Evolutionary conservation across 2,113 vertebrate genomes (phyloP), one percentile per base, ranked within the genome.

Genomic region (Ceyx melanurus): DNA sequence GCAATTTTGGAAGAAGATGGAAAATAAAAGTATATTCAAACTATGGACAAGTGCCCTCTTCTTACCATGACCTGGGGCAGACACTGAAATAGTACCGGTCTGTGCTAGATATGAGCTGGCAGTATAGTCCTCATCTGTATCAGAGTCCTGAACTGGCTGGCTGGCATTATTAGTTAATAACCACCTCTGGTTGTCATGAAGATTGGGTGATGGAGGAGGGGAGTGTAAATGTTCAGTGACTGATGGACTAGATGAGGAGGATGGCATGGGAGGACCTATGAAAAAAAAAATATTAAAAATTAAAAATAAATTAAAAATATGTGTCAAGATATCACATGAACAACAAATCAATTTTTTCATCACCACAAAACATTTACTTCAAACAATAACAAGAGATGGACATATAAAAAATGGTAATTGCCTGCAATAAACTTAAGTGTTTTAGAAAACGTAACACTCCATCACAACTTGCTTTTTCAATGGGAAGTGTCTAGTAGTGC

Each of bases 221-320:
- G 97, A 98, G 97, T 95, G 97, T 97, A 96, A 97, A 97, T 98
- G 97, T 91, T 98, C 97, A 97, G 96, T 97, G 97, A 96, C 97
- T 92, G 98, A 98, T 98, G 98, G 96, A 96, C 97, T 98, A 98
- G 98, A 98, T 96, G 97, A 98, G 95, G 98, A 97, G 94, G 98
- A 97, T 98, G 97, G 98, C 97, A 97, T 97, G 97, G 97, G 97
- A 98, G 97, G 97, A 98, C 98, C 93, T 96, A 97, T 84, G 88
- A 86, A 94, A 94, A 92, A 94, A 97, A 97, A 96, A 37, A 37
- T 35, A 37, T 37, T 37, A 37, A 37, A 37, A 37, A 11, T 37
- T 37, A 97, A 92, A 91, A 95, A 51, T 48, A 37, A 37, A 54
- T 74, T 93, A 82, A 91, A 95, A 96, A 96, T 40, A 92, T 53